A percentile compares a stretch with the other conserved stretches of the same genome.
phyloP scores from a whole-genome alignment of 2,113 vertebrate species.

The Archocentrus centrarchus region DNA sequence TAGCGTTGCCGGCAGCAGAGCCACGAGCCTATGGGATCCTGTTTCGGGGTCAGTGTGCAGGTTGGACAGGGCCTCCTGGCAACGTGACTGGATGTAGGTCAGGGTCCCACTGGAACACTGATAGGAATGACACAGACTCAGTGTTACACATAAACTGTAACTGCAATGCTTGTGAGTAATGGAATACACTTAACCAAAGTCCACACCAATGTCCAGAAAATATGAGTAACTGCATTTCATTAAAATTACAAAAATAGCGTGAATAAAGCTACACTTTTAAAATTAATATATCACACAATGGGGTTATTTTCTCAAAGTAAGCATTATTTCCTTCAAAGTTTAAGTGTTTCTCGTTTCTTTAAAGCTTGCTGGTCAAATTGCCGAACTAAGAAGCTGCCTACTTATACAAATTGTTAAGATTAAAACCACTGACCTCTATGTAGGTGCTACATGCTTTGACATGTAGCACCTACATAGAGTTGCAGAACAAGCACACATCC shows the following conservation, averaged over 20 bases:
- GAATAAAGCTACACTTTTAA: no score
- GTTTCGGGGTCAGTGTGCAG: conserved; percentile 79
- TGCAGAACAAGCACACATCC: background rate
- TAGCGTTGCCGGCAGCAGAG: conserved; percentile 83
- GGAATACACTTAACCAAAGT: background rate
- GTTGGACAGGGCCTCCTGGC: conserved; percentile 89
- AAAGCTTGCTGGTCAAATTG: background rate
- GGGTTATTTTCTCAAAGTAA: no score
- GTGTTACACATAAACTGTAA: background rate
- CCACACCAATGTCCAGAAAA: background rate
- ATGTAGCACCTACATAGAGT: background rate
- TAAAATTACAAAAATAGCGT: no score
- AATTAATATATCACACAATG: no score
- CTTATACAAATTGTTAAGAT: background rate
- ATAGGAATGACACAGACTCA: conserved; percentile 5
- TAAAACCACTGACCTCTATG: background rate
- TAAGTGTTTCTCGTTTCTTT: no score
- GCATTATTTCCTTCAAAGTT: no score
- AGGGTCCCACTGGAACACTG: conserved; percentile 92
- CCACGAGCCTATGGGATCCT: conserved; percentile 80
- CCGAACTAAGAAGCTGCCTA: background rate
- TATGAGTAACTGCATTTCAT: background rate
- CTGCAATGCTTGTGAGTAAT: background rate
- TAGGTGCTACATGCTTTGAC: background rate
- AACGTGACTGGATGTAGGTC: conserved; percentile 89